Percentiles rank a stretch among this genome's conserved stretches.
Evolutionary conservation across 2,797 vertebrate genomes (phyloP).

Genomic region (Synanceia verrucosa): DNA sequence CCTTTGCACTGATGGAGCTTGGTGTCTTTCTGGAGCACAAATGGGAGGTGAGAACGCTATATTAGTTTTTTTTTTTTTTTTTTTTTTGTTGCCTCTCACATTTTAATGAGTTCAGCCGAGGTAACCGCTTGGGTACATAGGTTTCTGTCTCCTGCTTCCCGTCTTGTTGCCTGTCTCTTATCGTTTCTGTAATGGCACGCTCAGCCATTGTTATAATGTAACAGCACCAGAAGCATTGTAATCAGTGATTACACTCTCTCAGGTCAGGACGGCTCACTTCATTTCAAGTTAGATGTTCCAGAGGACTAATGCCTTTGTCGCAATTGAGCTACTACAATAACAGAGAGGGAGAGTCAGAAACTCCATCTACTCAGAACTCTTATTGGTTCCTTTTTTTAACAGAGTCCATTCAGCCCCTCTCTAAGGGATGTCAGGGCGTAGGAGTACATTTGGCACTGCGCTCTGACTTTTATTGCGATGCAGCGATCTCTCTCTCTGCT

Average conservation of each 20-base stretch:
- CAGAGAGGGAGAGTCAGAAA: constrained; percentile 61
- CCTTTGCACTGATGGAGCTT: constrained; percentile 4
- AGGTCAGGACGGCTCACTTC: constrained; percentile 65
- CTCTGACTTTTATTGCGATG: constrained; percentile 73
- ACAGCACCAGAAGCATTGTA: constrained; percentile 49
- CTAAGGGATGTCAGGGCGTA: constrained; percentile 65
- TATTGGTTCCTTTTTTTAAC: constrained; percentile 73
- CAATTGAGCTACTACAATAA: constrained; percentile 67
- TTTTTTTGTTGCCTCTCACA: constrained; percentile 25
- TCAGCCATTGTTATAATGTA: constrained; percentile 49
- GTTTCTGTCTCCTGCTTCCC: constrained; percentile 32
- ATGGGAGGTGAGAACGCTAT: constrained; percentile 41
- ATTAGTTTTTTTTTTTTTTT: constrained; percentile 54
- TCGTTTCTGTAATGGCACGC: constrained; percentile 45
- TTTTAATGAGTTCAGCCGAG: constrained; percentile 67
- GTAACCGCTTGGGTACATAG: constrained; percentile 26
- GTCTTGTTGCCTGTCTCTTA: constrained; percentile 49
- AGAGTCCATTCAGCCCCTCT: constrained; percentile 75
- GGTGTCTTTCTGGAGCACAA: constrained; percentile 32
- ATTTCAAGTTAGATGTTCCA: constrained; percentile 67
- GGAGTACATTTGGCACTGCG: constrained; percentile 71
- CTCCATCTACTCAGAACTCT: constrained; percentile 64
- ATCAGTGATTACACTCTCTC: constrained; percentile 69
- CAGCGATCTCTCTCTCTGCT: constrained; percentile 64
- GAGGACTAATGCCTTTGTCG: constrained; percentile 72